Base-by-base conservation (phyloP, 2,888 invertebrate species). In the Aquatica leii region DNA sequence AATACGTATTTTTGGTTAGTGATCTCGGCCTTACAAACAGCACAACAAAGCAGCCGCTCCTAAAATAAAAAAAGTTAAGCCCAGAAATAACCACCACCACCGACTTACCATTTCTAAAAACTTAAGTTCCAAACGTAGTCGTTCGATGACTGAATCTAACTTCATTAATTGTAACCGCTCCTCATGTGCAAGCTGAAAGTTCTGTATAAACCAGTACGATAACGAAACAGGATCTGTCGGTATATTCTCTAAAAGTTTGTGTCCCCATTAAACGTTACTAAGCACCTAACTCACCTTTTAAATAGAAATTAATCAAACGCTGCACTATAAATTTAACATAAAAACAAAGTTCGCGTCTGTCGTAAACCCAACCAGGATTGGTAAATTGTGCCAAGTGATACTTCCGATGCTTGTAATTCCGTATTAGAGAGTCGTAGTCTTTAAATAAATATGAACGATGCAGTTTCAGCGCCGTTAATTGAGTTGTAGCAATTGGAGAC, bases 181-280 rank as follows among this genome's bases (percentile, higher is more conserved):
- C 14, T 82, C 81, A 71, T 91, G 88, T 52, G 86, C 86, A 14
- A 93, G 80, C 31, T 91, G 89, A 51, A 93, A 84, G 80, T 91
- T 92, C 68, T 90, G 89, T 9, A 90, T 90, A 54, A 93, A 86
- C 93, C 94, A 94, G 79, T 88, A 94, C 0, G 92, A 92, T 66
- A 94, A 82, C 62, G 88, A 87, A 6, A 85, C 82, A 0, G 91
- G 88, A 81, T 91, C 89, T 37, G 80, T 81, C 2, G 91, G 90
- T 79, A 90, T 46, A 56, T 56, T 51, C 24, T 64, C 64, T 64
- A 31, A 21, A 46, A 51, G n/a, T 2, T 18, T 24, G 21, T 8
- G 5, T 41, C 12, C n/a, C 6, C 4, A 6, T 24, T 37, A 18
- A 52, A 43, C 43, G 14, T 3, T 43, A 8, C 8, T 43, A 37